phyloP scores from a whole-genome alignment of 2,888 invertebrate species.

The Lasioglossum pauxillum region DNA sequence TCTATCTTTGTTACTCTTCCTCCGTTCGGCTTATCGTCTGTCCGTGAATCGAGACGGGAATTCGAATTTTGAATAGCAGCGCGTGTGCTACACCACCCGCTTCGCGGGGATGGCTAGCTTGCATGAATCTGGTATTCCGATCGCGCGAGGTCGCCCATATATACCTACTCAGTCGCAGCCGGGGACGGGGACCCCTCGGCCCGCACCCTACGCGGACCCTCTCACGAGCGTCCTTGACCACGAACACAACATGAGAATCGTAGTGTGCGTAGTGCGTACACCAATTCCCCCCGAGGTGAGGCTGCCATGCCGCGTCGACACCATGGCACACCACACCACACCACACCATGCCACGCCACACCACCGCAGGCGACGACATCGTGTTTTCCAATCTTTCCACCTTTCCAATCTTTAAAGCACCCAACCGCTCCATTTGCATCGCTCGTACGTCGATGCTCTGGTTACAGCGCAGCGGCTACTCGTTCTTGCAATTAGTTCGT shows the following conservation, averaged over 20 bases:
- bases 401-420: background rate
- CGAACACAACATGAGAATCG: constrained; percentile 45
- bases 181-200: constrained; percentile 72
- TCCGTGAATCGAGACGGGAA: constrained; percentile 46
- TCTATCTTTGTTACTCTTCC: background rate
- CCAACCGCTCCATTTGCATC: background rate
- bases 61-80: constrained; percentile 62
- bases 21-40: background rate
- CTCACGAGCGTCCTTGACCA: constrained; percentile 69
- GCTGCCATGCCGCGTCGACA: background rate
- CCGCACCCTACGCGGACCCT: constrained; percentile 68
- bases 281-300: constrained; percentile 26
- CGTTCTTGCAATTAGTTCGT: background rate
- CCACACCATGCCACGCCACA: background rate
- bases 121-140: constrained; percentile 83
- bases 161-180: constrained; percentile 75
- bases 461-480: background rate
- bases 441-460: background rate
- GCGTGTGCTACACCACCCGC: constrained; percentile 62
- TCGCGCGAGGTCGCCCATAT: constrained; percentile 83
- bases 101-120: constrained; percentile 74
- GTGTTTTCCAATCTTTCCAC: background rate
- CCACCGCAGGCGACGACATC: background rate
- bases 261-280: constrained; percentile 31
- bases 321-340: background rate